phyloP scores from a whole-genome alignment of 2,113 vertebrate genomes.

The Eublepharis macularius region DNA sequence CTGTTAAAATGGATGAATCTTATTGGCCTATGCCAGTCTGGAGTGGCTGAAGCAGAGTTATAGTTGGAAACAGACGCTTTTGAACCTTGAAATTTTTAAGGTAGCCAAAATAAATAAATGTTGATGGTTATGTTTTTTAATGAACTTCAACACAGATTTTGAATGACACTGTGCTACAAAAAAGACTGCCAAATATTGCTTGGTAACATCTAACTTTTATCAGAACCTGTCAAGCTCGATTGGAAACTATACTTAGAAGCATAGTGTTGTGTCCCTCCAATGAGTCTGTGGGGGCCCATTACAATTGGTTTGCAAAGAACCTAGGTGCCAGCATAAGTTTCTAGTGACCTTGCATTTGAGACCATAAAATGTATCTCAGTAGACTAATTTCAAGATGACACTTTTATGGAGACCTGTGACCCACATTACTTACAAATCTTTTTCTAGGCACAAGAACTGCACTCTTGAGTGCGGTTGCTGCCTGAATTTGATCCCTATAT shows the following conservation, averaged over 20 bases:
- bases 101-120: neutral
- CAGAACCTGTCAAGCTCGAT: neutral
- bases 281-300: neutral
- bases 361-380: neutral
- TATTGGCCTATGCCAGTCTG: neutral
- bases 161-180: neutral
- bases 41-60: neutral
- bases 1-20: neutral
- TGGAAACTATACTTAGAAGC: neutral
- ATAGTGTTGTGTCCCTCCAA: neutral
- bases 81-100: neutral
- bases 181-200: neutral
- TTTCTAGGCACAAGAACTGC: neutral
- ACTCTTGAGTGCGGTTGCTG: neutral
- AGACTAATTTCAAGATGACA: conserved; percentile 15
- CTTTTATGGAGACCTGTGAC: neutral
- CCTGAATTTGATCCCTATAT: neutral
- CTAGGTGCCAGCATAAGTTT: neutral
- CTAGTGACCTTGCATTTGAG: neutral
- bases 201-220: neutral
- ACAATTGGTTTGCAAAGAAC: neutral
- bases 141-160: neutral
- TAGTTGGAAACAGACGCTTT: neutral
- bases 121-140: neutral
- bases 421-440: neutral